Evolutionary conservation across 2,888 invertebrate species (phyloP), one percentile per base, ranked within the genome.

Genomic region (Epinotia nisella): DNA sequence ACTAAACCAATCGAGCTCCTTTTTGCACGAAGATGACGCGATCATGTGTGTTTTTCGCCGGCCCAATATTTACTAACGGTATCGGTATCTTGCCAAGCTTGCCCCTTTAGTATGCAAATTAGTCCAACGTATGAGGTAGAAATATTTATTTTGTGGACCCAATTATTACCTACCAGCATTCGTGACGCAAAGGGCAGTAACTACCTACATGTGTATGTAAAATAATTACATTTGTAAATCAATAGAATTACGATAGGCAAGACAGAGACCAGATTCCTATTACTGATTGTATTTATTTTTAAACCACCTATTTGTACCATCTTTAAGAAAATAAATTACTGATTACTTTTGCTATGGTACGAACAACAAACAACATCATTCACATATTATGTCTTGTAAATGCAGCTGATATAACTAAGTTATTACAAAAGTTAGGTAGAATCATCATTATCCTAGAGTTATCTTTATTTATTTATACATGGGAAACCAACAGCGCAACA

Each of bases 21-120:
- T 65, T 66, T 29, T 64, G 56, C 39, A 64, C 58, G 29, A 24
- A 2, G 21, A 24, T 24, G 21, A 24, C 21, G 21, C 21, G 21
- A 60, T 29, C 49, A 51, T 35, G 45, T 49, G 39, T 19, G 66
- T 45, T 58, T 65, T 64, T 9, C 35, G 9, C 9, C 35, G 55
- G 60, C 51, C 60, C 66, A 71, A 71, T 71, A 67, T 67, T 67
- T 61, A 55, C 66, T 61, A 67, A 67, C 71, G 53, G 66, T 66
- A 13, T 51, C 56, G 21, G 62, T 45, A 15, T 15, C 45, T 4
- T 45, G 39, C 41, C n/a, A 24, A 35, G n/a, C 45, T 70, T 61
- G 60, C 55, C 24, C 17, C 19, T 56, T 70, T 58, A 13, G 62
- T 64, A 70, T 70, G 56, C 49, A 56, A 64, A 70, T 56, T 49